These are phyloP conservation scores for Ametastegia equiseti DNA, from an alignment of 2,888 invertebrate species.

Conservation along the genomic window DNA sequence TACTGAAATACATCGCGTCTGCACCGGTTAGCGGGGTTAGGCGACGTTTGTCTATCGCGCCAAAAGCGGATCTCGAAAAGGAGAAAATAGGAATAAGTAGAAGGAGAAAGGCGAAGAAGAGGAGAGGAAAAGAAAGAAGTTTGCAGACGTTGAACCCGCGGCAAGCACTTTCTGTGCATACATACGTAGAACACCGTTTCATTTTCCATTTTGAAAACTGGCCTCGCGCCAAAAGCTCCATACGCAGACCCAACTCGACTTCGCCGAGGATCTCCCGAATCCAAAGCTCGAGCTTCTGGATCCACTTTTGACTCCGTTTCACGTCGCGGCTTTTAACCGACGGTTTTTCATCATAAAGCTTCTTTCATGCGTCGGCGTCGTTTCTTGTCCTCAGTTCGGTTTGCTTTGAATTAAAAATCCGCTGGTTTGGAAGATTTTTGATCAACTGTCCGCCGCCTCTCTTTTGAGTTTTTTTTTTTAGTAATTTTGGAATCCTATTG, in stretches of 20 bases:
- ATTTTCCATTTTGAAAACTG: conserved; percentile 73
- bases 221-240: conserved; percentile 65
- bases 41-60: conserved; percentile 33
- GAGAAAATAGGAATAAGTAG: neutral
- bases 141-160: conserved; percentile 46
- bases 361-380: neutral
- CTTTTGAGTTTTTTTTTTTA: neutral
- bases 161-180: conserved; percentile 7
- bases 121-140: neutral
- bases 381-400: neutral
- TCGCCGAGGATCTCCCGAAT: neutral
- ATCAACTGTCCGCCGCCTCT: neutral
- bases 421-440: neutral
- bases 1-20: neutral
- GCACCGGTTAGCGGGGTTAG: no score
- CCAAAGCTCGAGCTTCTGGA: neutral
- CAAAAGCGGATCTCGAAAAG: conserved; percentile 32
- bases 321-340: neutral
- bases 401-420: neutral
- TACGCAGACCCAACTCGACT: neutral
- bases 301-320: neutral
- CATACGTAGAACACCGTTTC: conserved; percentile 22
- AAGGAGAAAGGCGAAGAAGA: neutral
- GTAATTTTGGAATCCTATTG: no score
- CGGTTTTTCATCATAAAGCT: neutral